phyloP scores from a whole-genome alignment of 2,888 invertebrate species.

The Theodoxus fluviatilis region DNA sequence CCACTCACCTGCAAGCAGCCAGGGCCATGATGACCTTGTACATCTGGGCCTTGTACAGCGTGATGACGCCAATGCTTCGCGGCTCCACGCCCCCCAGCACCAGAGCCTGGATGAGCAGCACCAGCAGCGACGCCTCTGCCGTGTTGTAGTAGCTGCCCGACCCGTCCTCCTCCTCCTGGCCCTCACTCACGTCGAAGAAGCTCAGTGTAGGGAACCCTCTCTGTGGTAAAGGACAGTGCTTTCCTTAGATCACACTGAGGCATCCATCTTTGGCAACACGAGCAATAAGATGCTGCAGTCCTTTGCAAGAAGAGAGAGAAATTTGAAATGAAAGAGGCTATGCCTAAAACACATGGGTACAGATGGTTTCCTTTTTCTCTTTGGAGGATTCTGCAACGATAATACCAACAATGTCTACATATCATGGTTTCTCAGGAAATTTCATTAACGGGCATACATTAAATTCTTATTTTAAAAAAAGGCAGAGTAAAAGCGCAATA shows the following conservation, averaged over 20 bases:
- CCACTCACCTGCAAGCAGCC: constrained; percentile 24
- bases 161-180: constrained; percentile 42
- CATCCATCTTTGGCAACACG: too few relatives aligned
- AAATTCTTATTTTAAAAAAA: too few relatives aligned
- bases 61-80: constrained; percentile 50
- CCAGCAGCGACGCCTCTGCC: constrained; percentile 50
- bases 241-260: too few relatives aligned
- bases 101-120: constrained; percentile 43
- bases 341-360: background rate
- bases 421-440: too few relatives aligned
- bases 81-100: constrained; percentile 43
- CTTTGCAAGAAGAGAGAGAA: background rate
- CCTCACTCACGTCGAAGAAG: constrained; percentile 48
- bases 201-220: constrained; percentile 50
- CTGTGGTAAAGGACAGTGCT: too few relatives aligned
- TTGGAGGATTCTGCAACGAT: background rate
- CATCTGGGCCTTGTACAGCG: constrained; percentile 56
- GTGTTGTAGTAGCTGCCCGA: constrained; percentile 52
- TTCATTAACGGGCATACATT: too few relatives aligned
- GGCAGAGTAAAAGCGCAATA: too few relatives aligned
- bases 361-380: background rate
- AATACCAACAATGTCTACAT: too few relatives aligned
- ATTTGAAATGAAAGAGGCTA: background rate
- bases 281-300: too few relatives aligned
- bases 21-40: constrained; percentile 37